These are phyloP conservation scores for Frieseomelitta varia DNA, from an alignment of 1,140 invertebrate genomes.

Conservation along the genomic window DNA sequence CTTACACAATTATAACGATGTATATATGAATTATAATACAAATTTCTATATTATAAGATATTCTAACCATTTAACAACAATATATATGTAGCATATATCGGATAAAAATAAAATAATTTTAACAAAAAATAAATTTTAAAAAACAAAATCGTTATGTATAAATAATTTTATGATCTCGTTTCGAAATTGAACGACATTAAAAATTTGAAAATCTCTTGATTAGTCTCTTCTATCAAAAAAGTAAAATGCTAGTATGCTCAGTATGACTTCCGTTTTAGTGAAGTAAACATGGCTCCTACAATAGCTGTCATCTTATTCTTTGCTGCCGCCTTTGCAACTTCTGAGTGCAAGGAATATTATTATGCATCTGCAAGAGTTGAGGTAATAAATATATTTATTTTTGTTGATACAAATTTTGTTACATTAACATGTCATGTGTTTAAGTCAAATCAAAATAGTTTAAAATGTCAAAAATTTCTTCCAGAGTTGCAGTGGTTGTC, in stretches of 20 bases:
- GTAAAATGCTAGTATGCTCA: neutral
- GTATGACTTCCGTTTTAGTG: constrained; percentile 20
- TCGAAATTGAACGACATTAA: no score
- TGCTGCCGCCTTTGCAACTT: neutral
- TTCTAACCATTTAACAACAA: neutral
- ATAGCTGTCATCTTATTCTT: constrained; percentile 30
- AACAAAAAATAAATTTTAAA: neutral
- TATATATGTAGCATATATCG: neutral
- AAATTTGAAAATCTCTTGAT: neutral
- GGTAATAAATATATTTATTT: constrained; percentile 41
- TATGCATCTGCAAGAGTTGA: constrained; percentile 58
- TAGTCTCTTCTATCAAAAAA: neutral
- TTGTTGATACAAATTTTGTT: neutral
- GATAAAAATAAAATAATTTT: neutral
- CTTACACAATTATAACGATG: neutral
- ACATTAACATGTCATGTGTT: neutral
- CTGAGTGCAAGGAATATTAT: neutral
- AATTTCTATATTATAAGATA: neutral
- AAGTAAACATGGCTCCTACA: constrained; percentile 51
- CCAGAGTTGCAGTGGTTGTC: constrained; percentile 90
- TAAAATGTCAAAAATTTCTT: neutral
- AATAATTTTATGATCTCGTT: neutral
- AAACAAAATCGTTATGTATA: neutral
- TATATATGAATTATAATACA: neutral
- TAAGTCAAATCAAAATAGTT: neutral